Percentiles rank a stretch among this genome's conserved stretches.
Evolutionary conservation across 2,797 vertebrate species (phyloP).

Genomic region (Periophthalmus magnuspinnatus): DNA sequence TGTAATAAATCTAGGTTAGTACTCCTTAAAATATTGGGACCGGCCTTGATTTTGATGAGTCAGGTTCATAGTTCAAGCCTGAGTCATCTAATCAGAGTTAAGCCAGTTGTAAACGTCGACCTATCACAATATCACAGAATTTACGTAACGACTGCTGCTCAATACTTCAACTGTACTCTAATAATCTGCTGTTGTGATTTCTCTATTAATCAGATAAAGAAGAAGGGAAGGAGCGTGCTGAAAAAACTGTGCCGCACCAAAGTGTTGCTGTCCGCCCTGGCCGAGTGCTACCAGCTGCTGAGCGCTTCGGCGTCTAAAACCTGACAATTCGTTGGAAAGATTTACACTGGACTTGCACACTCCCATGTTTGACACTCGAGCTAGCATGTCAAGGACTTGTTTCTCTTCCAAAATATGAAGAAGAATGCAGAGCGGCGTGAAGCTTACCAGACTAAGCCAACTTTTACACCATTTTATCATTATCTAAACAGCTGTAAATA

Average conservation of each 20-base stretch:
- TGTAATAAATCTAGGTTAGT: no score
- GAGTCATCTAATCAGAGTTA: conserved; percentile 35
- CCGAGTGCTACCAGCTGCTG: conserved; percentile 52
- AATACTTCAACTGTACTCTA: not conserved
- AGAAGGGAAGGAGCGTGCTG: not conserved
- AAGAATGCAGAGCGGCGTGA: not conserved
- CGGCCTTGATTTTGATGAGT: conserved; percentile 30
- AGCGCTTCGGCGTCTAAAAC: not conserved
- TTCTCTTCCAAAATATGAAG: conserved; percentile 20
- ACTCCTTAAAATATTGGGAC: not conserved
- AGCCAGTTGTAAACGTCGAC: not conserved
- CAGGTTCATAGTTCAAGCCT: conserved; percentile 39
- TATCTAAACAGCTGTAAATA: not conserved
- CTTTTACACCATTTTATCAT: not conserved
- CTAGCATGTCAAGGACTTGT: conserved; percentile 33
- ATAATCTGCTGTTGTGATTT: not conserved
- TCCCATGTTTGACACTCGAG: conserved; percentile 26
- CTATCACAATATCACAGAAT: not conserved
- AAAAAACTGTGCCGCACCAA: conserved; percentile 49
- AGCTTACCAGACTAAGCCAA: not conserved
- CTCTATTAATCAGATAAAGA: not conserved
- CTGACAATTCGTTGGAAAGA: conserved; percentile 6
- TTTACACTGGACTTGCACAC: not conserved
- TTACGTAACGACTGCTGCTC: not conserved
- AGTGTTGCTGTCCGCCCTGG: conserved; percentile 43